These are phyloP conservation scores for Lerema accius DNA, from an alignment of 1,140 invertebrate species.

Conservation along the genomic window DNA sequence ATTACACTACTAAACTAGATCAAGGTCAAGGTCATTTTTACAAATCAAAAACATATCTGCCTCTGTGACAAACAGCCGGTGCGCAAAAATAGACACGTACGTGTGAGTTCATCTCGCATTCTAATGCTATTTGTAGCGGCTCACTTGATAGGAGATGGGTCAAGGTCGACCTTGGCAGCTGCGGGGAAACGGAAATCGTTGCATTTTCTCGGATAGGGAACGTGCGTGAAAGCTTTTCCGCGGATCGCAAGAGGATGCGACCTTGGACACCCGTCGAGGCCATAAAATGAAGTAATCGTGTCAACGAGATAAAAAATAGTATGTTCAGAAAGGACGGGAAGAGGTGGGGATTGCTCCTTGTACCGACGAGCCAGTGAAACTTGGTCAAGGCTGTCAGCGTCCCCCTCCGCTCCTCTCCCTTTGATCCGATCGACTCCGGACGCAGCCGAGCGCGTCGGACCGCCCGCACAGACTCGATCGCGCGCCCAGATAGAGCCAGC, in stretches of 20 bases:
- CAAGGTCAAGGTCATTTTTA: constrained; percentile 82
- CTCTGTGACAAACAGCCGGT: constrained; percentile 65
- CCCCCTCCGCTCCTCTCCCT: constrained; percentile 48
- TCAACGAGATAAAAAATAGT: constrained; percentile 77
- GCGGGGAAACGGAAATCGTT: constrained; percentile 30
- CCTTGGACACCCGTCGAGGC: constrained; percentile 62
- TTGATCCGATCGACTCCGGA: constrained; percentile 50
- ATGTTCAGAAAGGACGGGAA: constrained; percentile 77
- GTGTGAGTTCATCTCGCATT: constrained; percentile 69
- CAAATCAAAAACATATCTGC: constrained; percentile 76
- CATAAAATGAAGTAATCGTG: constrained; percentile 72
- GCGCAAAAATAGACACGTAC: constrained; percentile 66
- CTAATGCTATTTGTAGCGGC: constrained; percentile 66
- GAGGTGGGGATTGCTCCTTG: constrained; percentile 79
- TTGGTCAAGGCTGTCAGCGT: constrained; percentile 75
- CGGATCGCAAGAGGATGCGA: constrained; percentile 37
- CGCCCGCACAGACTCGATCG: constrained; percentile 59
- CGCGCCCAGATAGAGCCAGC: constrained; percentile 62
- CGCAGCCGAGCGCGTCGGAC: constrained; percentile 60
- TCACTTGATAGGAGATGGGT: constrained; percentile 69
- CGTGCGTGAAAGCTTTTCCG: constrained; percentile 17
- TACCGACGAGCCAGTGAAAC: constrained; percentile 78
- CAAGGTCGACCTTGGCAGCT: constrained; percentile 68
- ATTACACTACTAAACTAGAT: constrained; percentile 78
- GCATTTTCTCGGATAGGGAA: constrained; percentile 11